Evolutionary conservation across 2,888 invertebrate species (phyloP).

Genomic region (Callimorpha dominula): DNA sequence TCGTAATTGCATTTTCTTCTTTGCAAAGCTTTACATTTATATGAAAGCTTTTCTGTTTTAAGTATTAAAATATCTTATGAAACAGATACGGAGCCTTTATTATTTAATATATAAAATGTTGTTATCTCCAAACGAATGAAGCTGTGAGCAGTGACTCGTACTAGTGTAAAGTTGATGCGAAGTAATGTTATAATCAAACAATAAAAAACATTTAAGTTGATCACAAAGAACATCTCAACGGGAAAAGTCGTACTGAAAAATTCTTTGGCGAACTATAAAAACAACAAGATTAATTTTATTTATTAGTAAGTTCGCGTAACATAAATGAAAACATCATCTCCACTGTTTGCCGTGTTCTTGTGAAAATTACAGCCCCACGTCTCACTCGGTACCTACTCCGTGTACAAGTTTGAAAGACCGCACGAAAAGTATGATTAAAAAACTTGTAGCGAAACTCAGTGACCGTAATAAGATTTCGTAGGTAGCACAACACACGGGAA

Average conservation of each 20-base stretch:
- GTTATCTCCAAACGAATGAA: not conserved
- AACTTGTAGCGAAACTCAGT: slow-evolving; percentile 62
- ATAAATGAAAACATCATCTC: slow-evolving; percentile 50
- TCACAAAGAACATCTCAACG: slow-evolving; percentile 25
- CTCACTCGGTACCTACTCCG: slow-evolving; percentile 28
- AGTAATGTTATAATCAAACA: slow-evolving; percentile 14
- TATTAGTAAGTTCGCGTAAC: slow-evolving; percentile 40
- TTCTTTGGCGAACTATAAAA: slow-evolving; percentile 40
- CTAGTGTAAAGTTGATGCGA: not conserved
- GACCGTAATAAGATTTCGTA: slow-evolving; percentile 56
- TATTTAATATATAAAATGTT: slow-evolving; percentile 3
- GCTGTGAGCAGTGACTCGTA: not conserved
- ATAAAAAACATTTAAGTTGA: slow-evolving; percentile 23
- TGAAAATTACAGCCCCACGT: slow-evolving; percentile 57
- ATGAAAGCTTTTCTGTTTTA: slow-evolving; percentile 24
- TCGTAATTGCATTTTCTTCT: slow-evolving; percentile 23
- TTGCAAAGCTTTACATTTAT: slow-evolving; percentile 30
- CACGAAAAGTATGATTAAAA: slow-evolving; percentile 69
- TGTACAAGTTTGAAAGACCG: slow-evolving; percentile 59
- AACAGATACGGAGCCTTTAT: slow-evolving; percentile 3
- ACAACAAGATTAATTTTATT: slow-evolving; percentile 49
- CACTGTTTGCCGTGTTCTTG: slow-evolving; percentile 42
- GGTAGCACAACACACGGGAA: slow-evolving; percentile 39
- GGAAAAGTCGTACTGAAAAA: slow-evolving; percentile 35
- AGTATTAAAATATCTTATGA: slow-evolving; percentile 9